Evolutionary conservation across 1,140 invertebrate species (phyloP), one percentile per base, ranked within the genome.

Genomic region (Papilio helenus): DNA sequence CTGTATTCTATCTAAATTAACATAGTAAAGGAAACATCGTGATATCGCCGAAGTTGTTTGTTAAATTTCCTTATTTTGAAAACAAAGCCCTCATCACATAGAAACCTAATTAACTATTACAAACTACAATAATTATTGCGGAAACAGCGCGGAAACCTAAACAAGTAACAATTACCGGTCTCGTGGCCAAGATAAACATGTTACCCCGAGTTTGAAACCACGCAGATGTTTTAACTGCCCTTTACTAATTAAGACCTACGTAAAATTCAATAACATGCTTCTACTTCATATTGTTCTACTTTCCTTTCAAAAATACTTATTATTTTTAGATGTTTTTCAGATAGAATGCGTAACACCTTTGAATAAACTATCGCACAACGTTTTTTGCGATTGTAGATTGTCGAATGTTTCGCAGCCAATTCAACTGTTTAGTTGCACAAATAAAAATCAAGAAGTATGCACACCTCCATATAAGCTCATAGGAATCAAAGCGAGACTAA

Each of bases 111-210:
- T 29, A 29, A 68, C 14, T 68, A 29, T 34, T 16, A 34, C 14
- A 68, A 68, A 68, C 14, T 68, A 55, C n/a, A 55, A 29, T 68
- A 68, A 61, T 26, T 16, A 29, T 68, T 12, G 14, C 61, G 61
- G 29, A 68, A 26, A 29, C 3, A 68, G 14, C 61, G 61, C 61
- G 23, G 12, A 34, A 26, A 23, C 3, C 58, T 8, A 61, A 61
- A 68, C 61, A 68, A 68, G 26, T 68, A 68, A 34, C 61, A 68
- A 29, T 68, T 68, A 68, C 61, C 61, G 12, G 10, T 34, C 14
- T 26, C 7, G 61, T 68, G 61, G 61, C 9, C 26, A 65, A 68
- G 61, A 68, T 68, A 68, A 68, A 68, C 61, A 68, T 68, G 26
- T 29, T 68, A 14, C 61, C 61, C 26, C 16, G 61, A 68, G 61